Conservation (phyloP, 2,888 invertebrate species). For the Didymodactylos carnosus region DNA sequence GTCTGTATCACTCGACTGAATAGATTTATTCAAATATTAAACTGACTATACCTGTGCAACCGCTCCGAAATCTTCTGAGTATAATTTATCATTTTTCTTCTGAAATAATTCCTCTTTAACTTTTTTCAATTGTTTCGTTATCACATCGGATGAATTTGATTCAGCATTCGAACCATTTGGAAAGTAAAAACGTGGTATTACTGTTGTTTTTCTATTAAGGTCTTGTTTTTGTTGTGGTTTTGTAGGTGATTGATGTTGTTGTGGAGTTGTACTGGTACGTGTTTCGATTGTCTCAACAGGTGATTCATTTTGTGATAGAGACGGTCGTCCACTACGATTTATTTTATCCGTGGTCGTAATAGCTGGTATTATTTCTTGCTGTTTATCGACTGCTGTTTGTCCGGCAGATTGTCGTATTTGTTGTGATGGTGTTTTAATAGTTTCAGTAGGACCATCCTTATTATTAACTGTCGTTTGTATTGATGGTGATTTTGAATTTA, state of each 20-base stretch:
- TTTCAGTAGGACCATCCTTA: not conserved
- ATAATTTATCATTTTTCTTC: not conserved
- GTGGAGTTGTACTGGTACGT: no score
- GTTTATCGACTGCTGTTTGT: no score
- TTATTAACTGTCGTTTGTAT: not conserved
- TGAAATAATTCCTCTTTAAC: not conserved
- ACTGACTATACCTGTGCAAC: not conserved
- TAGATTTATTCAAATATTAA: not conserved
- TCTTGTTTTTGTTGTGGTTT: not conserved
- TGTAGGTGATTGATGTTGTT: no score
- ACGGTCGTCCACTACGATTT: no score
- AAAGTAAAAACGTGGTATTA: conserved; percentile 10
- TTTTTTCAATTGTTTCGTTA: not conserved
- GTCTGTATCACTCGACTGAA: no score
- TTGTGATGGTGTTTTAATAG: no score
- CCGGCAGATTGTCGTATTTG: no score
- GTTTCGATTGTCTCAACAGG: no score
- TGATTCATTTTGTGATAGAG: no score
- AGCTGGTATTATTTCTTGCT: no score
- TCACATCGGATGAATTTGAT: not conserved
- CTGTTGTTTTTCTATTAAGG: not conserved
- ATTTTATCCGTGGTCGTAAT: no score
- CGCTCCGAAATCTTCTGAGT: not conserved
- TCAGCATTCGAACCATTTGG: not conserved
- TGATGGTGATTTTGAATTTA: not conserved